Conservation (phyloP, 2,888 invertebrate species). For the Callyntrura sp. region DNA sequence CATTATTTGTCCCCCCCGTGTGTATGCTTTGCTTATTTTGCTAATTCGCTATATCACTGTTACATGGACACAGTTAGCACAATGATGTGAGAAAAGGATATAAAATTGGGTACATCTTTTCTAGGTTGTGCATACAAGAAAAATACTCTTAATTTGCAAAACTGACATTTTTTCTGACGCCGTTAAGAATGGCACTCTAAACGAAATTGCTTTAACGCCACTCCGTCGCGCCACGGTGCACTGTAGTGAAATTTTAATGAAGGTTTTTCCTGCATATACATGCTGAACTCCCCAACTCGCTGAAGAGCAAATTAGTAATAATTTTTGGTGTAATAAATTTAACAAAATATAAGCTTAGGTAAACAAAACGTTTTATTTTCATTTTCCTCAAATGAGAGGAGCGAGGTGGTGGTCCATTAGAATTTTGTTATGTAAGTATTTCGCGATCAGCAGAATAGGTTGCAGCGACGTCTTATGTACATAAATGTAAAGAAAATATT, state of each 20-base stretch:
- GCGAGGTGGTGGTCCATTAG: slow-evolving; percentile 50
- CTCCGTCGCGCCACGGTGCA: neutral
- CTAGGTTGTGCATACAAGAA: no score
- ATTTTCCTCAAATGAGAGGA: neutral
- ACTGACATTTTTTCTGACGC: slow-evolving; percentile 49
- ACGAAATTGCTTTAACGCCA: slow-evolving; percentile 41
- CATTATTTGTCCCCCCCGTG: no score
- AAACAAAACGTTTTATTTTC: slow-evolving; percentile 19
- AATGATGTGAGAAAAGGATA: neutral
- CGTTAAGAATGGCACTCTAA: neutral
- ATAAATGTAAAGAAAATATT: slow-evolving; percentile 45
- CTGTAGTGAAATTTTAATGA: slow-evolving; percentile 42
- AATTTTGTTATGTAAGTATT: neutral
- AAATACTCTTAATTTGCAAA: slow-evolving; percentile 41
- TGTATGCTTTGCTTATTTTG: neutral
- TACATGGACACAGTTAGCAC: neutral
- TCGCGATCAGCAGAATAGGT: slow-evolving; percentile 1
- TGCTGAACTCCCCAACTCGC: no score
- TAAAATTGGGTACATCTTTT: no score
- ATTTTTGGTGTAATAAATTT: slow-evolving; percentile 27
- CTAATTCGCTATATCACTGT: slow-evolving; percentile 18
- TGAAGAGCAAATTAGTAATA: slow-evolving; percentile 11
- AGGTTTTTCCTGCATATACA: slow-evolving; percentile 42
- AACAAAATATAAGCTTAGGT: slow-evolving; percentile 25
- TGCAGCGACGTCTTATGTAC: no score